phyloP scores from a whole-genome alignment of 2,888 invertebrate genomes.

The Hecatera dysodea region DNA sequence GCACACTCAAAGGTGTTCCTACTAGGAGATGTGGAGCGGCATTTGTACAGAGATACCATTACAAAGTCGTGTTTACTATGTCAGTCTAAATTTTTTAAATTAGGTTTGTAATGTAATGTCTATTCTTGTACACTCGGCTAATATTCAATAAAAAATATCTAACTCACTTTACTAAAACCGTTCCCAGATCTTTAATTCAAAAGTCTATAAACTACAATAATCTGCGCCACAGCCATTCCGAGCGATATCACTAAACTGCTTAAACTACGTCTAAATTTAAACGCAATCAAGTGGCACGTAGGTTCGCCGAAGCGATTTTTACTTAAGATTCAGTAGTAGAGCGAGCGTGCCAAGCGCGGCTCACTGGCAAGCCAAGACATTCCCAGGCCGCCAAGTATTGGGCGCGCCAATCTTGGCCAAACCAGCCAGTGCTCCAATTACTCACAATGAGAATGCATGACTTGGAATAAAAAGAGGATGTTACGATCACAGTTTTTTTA shows the following conservation, averaged over 20 bases:
- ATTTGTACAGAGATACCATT: conserved; percentile 30
- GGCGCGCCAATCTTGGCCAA: conserved; percentile 44
- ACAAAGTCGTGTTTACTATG: background rate
- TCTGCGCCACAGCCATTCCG: conserved; percentile 27
- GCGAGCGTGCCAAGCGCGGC: conserved; percentile 64
- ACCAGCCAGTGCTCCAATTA: conserved; percentile 51
- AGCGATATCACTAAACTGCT: conserved; percentile 33
- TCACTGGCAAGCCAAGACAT: conserved; percentile 59
- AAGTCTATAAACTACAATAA: conserved; percentile 16
- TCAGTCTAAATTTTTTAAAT: background rate
- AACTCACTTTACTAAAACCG: background rate
- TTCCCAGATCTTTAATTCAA: conserved; percentile 7
- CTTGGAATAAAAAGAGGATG: conserved; percentile 39
- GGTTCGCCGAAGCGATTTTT: conserved; percentile 64
- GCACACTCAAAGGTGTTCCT: conserved; percentile 37
- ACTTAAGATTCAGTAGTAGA: conserved; percentile 66
- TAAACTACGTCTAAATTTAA: conserved; percentile 59
- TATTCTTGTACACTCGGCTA: background rate
- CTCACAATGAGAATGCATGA: conserved; percentile 56
- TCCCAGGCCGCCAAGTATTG: conserved; percentile 45
- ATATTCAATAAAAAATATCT: background rate
- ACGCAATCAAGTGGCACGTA: conserved; percentile 65
- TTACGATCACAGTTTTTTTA: conserved; percentile 24
- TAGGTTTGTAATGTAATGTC: background rate
- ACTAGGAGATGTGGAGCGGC: conserved; percentile 29